Evolutionary conservation across 2,888 invertebrate genomes (phyloP).

Genomic region (Altica lythri): DNA sequence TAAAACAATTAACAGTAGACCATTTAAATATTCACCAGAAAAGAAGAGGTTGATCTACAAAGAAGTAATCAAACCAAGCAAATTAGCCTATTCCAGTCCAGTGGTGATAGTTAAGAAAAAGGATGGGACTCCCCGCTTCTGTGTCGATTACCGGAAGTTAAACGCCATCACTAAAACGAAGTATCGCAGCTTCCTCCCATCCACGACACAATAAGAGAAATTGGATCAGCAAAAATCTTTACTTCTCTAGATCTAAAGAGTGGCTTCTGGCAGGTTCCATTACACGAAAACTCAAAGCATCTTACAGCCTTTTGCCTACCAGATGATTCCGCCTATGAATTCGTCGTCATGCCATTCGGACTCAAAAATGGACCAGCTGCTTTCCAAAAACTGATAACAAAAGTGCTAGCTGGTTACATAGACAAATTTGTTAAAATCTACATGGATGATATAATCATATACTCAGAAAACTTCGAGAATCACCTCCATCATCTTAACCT

Average conservation of each 20-base stretch:
- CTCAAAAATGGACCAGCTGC: too few relatives aligned
- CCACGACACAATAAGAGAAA: slow-evolving; percentile 12
- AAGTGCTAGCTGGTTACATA: slow-evolving; percentile 5
- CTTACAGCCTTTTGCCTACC: neutral
- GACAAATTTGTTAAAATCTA: slow-evolving; percentile 37
- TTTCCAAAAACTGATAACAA: too few relatives aligned
- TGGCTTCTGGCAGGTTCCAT: slow-evolving; percentile 17
- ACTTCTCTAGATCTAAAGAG: too few relatives aligned
- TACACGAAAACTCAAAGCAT: neutral
- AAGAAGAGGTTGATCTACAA: too few relatives aligned
- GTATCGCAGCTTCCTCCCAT: slow-evolving; percentile 11
- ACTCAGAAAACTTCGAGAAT: slow-evolving; percentile 10
- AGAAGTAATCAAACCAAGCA: too few relatives aligned
- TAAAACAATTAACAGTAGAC: neutral
- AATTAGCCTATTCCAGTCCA: slow-evolving; percentile 9
- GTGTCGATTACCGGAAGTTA: too few relatives aligned
- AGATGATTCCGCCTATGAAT: too few relatives aligned
- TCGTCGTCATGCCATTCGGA: too few relatives aligned
- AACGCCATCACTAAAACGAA: slow-evolving; percentile 10
- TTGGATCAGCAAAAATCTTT: slow-evolving; percentile 15
- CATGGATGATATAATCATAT: slow-evolving; percentile 44
- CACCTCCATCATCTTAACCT: too few relatives aligned
- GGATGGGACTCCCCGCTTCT: slow-evolving; percentile 4
- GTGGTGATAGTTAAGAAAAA: slow-evolving; percentile 17
- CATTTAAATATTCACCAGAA: neutral